phyloP scores from a whole-genome alignment of 2,797 vertebrate species.

The Gadopsis marmoratus region DNA sequence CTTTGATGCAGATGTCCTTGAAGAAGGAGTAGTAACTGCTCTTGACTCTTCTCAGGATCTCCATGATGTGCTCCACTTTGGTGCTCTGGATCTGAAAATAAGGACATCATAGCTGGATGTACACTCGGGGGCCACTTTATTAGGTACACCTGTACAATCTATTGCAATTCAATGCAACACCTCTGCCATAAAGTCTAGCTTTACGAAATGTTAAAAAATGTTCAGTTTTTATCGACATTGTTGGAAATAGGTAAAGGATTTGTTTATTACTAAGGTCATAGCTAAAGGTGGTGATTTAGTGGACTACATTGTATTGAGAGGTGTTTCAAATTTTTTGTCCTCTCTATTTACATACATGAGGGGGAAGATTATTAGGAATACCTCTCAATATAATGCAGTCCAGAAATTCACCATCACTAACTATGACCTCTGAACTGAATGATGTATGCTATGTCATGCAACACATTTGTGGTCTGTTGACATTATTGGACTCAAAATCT shows the following conservation, averaged over 20 bases:
- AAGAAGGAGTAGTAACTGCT: conserved; percentile 84
- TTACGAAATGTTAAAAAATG: too few species aligned
- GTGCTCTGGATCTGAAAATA: conserved; percentile 78
- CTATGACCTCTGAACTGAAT: not conserved
- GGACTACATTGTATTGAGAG: not conserved
- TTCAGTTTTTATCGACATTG: not conserved
- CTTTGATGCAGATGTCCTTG: conserved; percentile 78
- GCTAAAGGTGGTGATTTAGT: not conserved
- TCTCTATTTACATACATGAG: not conserved
- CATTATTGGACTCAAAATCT: not conserved
- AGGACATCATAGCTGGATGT: not conserved
- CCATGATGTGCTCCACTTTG: conserved; percentile 79
- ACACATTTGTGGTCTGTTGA: not conserved
- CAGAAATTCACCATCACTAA: not conserved
- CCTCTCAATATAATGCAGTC: not conserved
- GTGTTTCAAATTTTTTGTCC: too few species aligned
- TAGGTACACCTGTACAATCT: not conserved
- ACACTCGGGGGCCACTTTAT: not conserved
- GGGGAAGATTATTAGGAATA: not conserved
- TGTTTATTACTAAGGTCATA: not conserved
- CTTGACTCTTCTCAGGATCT: conserved; percentile 81
- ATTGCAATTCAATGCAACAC: not conserved
- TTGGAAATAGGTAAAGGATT: not conserved
- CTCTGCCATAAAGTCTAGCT: not conserved
- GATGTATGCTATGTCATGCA: not conserved